phyloP scores from a whole-genome alignment of 2,797 vertebrate species.

The Enteromius mattozi region DNA sequence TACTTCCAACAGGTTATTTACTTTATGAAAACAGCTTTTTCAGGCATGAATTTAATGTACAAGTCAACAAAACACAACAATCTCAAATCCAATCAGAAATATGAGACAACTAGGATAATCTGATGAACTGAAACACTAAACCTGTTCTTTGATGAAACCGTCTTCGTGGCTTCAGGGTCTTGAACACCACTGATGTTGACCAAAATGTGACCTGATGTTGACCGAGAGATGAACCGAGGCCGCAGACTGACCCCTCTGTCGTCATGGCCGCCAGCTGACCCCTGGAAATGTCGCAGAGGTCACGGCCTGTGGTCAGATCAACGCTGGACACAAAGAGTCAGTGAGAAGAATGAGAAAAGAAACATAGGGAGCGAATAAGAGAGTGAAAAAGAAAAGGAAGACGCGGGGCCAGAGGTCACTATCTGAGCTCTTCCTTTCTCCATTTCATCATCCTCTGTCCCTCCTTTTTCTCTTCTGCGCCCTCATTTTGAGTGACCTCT shows the following conservation, averaged over 20 bases:
- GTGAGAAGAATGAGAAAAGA: constrained; percentile 62
- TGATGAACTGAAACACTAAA: constrained; percentile 36
- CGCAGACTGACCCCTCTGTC: constrained; percentile 61
- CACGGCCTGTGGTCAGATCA: constrained; percentile 56
- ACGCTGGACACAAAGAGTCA: constrained; percentile 60
- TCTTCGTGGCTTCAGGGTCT: constrained; percentile 43
- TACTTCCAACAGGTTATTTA: neutral
- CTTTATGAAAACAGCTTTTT: neutral
- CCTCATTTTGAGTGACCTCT: constrained; percentile 58
- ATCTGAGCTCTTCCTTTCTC: constrained; percentile 62
- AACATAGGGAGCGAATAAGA: constrained; percentile 60
- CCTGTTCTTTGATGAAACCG: constrained; percentile 46
- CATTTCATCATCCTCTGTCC: constrained; percentile 49
- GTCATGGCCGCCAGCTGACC: constrained; percentile 55
- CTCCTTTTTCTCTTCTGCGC: constrained; percentile 51
- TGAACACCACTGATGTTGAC: constrained; percentile 62
- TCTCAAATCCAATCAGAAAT: constrained; percentile 1
- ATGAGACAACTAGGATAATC: neutral
- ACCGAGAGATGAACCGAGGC: constrained; percentile 59
- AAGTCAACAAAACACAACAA: neutral
- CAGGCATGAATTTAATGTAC: too few relatives aligned
- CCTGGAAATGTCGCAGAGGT: constrained; percentile 46
- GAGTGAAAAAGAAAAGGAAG: constrained; percentile 61
- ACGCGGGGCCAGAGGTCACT: constrained; percentile 51
- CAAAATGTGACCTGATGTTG: constrained; percentile 62